phyloP scores from a whole-genome alignment of 2,113 vertebrate genomes.

The Cinclus mexicanus region DNA sequence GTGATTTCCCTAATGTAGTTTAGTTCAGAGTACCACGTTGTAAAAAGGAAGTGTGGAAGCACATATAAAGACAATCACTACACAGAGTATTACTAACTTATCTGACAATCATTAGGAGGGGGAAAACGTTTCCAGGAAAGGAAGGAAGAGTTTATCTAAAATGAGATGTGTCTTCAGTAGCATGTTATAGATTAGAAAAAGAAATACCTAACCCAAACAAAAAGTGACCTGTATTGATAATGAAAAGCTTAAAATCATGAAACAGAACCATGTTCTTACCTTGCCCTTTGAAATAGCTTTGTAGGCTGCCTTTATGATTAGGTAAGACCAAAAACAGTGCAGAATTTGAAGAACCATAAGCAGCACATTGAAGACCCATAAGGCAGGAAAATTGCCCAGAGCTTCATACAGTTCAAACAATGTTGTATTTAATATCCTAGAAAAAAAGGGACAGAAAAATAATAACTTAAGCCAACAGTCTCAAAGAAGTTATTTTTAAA shows the following conservation, averaged over 20 bases:
- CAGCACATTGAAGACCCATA: slow-evolving; percentile 92
- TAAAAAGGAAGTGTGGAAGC: not conserved
- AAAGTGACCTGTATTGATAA: not conserved
- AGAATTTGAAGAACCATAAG: slow-evolving; percentile 88
- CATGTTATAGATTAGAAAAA: not conserved
- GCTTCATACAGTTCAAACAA: slow-evolving; percentile 97
- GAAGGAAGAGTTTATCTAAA: not conserved
- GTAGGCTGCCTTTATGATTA: slow-evolving; percentile 90
- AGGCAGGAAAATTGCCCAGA: slow-evolving; percentile 93
- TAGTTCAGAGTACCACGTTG: not conserved
- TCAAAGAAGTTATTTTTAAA: not conserved
- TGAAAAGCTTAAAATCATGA: not conserved
- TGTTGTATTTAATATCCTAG: slow-evolving; percentile 93
- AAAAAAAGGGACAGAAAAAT: not conserved
- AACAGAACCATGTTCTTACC: slow-evolving; percentile 74
- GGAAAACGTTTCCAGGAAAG: not conserved
- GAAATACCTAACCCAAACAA: not conserved
- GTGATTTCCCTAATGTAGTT: not conserved
- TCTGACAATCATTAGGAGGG: not conserved
- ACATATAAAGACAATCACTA: not conserved
- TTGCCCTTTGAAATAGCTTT: slow-evolving; percentile 94
- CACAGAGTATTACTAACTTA: not conserved
- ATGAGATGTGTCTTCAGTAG: not conserved
- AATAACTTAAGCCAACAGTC: not conserved
- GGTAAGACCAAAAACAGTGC: slow-evolving; percentile 94